These are phyloP conservation scores for Toxotes chatareus DNA, from an alignment of 2,113 vertebrate genomes.

Conservation along the genomic window DNA sequence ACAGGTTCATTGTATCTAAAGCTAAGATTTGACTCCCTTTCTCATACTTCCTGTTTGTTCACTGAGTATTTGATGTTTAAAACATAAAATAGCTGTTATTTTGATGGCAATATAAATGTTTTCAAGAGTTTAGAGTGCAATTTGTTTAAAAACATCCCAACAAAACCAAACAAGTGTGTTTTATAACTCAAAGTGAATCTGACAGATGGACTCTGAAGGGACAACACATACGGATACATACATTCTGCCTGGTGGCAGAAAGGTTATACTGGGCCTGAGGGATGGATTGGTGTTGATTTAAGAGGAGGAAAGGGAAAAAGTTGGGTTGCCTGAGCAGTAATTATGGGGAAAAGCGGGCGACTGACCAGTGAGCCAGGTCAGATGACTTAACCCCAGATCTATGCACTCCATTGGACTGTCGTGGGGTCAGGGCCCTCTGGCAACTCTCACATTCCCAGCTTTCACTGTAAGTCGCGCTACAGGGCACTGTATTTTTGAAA, in stretches of 20 bases:
- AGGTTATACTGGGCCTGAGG: slow-evolving; percentile 43
- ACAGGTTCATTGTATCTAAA: slow-evolving; percentile 24
- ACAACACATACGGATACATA: slow-evolving; percentile 20
- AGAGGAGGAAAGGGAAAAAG: slow-evolving; percentile 69
- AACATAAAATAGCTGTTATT: slow-evolving; percentile 14
- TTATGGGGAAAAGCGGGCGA: slow-evolving; percentile 75
- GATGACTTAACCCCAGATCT: slow-evolving; percentile 87
- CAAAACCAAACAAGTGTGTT: slow-evolving; percentile 21
- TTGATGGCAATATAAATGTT: background rate
- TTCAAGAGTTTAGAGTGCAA: background rate
- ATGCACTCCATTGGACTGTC: slow-evolving; percentile 81
- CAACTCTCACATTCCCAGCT: slow-evolving; percentile 57
- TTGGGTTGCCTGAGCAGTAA: slow-evolving; percentile 79
- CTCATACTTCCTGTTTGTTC: background rate
- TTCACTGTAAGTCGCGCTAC: slow-evolving; percentile 17
- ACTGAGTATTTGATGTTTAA: slow-evolving; percentile 30
- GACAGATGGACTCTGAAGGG: slow-evolving; percentile 33
- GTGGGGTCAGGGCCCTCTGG: slow-evolving; percentile 74
- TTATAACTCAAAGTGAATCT: slow-evolving; percentile 56
- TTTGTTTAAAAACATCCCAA: background rate
- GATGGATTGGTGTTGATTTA: slow-evolving; percentile 69
- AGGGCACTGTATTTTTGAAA: background rate
- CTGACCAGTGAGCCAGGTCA: slow-evolving; percentile 71
- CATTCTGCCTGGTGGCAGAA: slow-evolving; percentile 1
- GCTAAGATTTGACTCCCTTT: slow-evolving; percentile 1